Conservation (phyloP, 2,888 invertebrate species). For the Mermis nigrescens region DNA sequence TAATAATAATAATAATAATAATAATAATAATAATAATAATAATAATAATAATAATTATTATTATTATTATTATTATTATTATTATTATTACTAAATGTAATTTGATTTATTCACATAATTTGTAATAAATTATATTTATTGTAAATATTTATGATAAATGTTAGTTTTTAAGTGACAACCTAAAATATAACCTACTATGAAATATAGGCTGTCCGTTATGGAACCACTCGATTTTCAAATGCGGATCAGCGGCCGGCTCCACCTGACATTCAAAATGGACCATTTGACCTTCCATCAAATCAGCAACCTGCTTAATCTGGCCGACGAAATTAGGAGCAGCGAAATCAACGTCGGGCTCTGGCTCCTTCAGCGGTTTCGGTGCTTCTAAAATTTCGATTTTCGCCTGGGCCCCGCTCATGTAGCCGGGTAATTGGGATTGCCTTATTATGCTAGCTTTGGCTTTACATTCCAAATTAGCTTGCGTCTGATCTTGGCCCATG, state of each 20-base stretch:
- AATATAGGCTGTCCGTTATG: constrained; percentile 72
- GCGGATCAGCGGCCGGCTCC: constrained; percentile 75
- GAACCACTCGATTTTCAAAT: constrained; percentile 43
- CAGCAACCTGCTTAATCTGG: constrained; percentile 60
- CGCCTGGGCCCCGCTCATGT: constrained; percentile 58
- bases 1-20: too few relatives aligned
- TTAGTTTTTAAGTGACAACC: too few relatives aligned
- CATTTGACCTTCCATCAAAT: constrained; percentile 77
- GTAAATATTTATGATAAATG: too few relatives aligned
- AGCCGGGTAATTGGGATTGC: constrained; percentile 71
- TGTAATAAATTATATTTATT: neutral
- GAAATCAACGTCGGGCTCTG: constrained; percentile 45
- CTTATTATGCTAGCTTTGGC: constrained; percentile 61
- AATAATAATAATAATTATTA: too few relatives aligned
- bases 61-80: too few relatives aligned
- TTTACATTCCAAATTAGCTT: constrained; percentile 65
- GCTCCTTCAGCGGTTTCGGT: constrained; percentile 19
- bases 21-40: too few relatives aligned
- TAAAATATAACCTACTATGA: constrained; percentile 33
- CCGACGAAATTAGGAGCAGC: constrained; percentile 67
- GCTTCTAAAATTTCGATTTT: constrained; percentile 71
- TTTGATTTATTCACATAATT: neutral
- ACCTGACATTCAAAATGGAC: constrained; percentile 87
- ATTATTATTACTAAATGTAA: too few relatives aligned
- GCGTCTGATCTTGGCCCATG: constrained; percentile 54